phyloP scores from a whole-genome alignment of 1,140 invertebrate species.

The Trissolcus basalis region DNA sequence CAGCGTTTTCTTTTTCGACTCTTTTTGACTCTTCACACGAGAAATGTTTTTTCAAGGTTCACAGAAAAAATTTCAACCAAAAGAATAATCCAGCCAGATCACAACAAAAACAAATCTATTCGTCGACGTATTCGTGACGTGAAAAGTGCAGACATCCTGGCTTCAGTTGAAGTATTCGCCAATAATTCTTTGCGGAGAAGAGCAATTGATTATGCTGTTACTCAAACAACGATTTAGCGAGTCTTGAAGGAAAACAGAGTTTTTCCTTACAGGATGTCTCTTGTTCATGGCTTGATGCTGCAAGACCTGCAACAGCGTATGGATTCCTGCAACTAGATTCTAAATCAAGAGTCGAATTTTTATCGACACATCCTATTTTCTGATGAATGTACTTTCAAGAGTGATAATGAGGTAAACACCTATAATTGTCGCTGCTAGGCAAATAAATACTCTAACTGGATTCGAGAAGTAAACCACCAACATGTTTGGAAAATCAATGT shows the following conservation, averaged over 20 bases:
- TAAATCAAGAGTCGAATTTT: slow-evolving; percentile 10
- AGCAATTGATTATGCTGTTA: slow-evolving; percentile 13
- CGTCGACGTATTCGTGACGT: slow-evolving; percentile 6
- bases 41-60: slow-evolving; percentile 23
- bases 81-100: slow-evolving; percentile 18
- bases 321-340: slow-evolving; percentile 28
- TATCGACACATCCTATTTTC: slow-evolving; percentile 24
- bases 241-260: no score
- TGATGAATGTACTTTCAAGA: slow-evolving; percentile 32
- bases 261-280: slow-evolving; percentile 24
- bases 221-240: no score
- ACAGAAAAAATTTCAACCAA: neutral
- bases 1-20: slow-evolving; percentile 21
- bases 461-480: slow-evolving; percentile 32
- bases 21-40: slow-evolving; percentile 17
- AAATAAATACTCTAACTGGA: slow-evolving; percentile 37
- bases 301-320: slow-evolving; percentile 10
- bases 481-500: slow-evolving; percentile 47
- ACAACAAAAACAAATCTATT: slow-evolving; percentile 14
- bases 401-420: slow-evolving; percentile 23
- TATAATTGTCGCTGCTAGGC: slow-evolving; percentile 42
- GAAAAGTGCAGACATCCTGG: slow-evolving; percentile 23
- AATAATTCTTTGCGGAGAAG: slow-evolving; percentile 15
- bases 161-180: slow-evolving; percentile 3
- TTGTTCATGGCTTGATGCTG: slow-evolving; percentile 3